These are phyloP conservation scores for Eretmocerus hayati DNA, from an alignment of 2,888 invertebrate genomes.

Conservation along the genomic window DNA sequence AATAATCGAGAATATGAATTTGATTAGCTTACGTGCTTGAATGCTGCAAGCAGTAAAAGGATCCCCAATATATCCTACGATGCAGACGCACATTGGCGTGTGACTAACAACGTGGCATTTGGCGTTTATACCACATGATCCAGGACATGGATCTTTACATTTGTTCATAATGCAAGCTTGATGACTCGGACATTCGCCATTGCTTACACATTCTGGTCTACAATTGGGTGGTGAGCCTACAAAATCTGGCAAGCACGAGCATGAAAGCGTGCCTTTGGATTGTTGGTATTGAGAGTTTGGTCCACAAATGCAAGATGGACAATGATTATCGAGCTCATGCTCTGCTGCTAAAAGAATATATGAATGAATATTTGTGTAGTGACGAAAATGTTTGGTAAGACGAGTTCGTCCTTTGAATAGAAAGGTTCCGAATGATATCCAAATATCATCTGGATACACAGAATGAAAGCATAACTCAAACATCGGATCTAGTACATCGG, in stretches of 20 bases:
- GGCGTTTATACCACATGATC: constrained; percentile 50
- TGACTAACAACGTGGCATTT: constrained; percentile 53
- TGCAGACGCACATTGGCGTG: constrained; percentile 58
- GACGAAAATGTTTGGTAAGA: too few species aligned
- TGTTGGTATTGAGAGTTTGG: constrained; percentile 66
- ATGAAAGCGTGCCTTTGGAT: constrained; percentile 64
- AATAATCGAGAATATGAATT: too few species aligned
- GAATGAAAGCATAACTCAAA: too few species aligned
- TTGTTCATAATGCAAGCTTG: constrained; percentile 69
- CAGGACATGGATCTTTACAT: constrained; percentile 63
- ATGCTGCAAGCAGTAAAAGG: constrained; percentile 48
- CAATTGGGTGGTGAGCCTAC: constrained; percentile 67
- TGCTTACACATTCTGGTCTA: constrained; percentile 70
- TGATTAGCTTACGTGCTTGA: constrained; percentile 38
- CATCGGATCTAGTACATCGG: too few species aligned
- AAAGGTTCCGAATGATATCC: too few species aligned
- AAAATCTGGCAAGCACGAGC: constrained; percentile 66
- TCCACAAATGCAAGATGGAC: constrained; percentile 66
- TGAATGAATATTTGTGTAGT: too few species aligned
- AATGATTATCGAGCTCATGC: constrained; percentile 44
- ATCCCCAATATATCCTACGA: constrained; percentile 48
- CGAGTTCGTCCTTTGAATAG: too few species aligned
- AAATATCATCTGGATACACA: too few species aligned
- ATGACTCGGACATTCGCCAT: constrained; percentile 63
- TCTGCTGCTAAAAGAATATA: constrained; percentile 4